Evolutionary conservation across 2,113 vertebrate genomes (phyloP), one percentile per base, ranked within the genome.

Genomic region (Collichthys lucidus): DNA sequence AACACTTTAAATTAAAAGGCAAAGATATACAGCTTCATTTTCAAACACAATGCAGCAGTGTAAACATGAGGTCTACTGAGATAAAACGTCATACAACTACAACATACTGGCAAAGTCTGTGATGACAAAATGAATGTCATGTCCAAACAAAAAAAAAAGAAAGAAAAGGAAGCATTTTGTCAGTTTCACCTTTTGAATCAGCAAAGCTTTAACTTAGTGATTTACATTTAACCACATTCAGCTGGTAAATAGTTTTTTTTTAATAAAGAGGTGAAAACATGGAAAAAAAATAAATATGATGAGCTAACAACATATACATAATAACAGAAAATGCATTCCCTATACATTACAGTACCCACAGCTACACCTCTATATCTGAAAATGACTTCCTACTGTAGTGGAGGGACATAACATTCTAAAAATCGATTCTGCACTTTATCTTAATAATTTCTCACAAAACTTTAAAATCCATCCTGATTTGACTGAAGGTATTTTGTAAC

Each of bases 11-110:
- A 87, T 92, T 91, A 85, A 90, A 90, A 90, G 85, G 88, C 86
- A 87, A 89, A 90, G 86, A 91, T 88, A 59, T 92, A 93, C 92
- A 93, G 84, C 88, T 79, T 92, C 52, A 83, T 87, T 70, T 76
- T 79, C 72, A 90, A 93, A 84, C 84, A 90, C 78, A 91, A 92
- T 93, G 94, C 93, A 93, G 90, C 86, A 82, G 88, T 77, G 79
- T 89, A 91, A 93, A 93, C 84, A 82, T 87, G 70, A 89, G 44
- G 49, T 86, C 84, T 92, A 87, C 57, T 1, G 10, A 85, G 77
- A 86, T 82, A 90, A 82, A 90, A 89, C 82, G 52, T 83, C 74
- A 78, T 74, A 87, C 66, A 85, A 82, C 75, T 86, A 88, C 63
- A 84, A 79, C 63, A 61, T 79, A 66, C 80, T 79, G 66, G 62